Evolutionary conservation across 1,140 invertebrate species (phyloP).

Genomic region (Holcopasites calliopsidis): DNA sequence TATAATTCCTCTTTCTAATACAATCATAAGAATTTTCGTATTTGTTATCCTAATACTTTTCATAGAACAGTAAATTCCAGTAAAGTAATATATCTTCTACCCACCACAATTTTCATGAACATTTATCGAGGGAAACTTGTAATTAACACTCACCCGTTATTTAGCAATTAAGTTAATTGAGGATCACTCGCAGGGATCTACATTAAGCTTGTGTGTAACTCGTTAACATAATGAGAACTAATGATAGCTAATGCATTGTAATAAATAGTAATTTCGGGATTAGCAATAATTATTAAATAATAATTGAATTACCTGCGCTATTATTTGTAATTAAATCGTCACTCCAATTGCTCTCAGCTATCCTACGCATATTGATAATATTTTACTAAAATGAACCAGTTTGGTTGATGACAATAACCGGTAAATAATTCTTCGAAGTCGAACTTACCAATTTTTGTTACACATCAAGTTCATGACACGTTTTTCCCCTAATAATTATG

Average conservation of each 20-base stretch:
- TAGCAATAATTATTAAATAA: neutral
- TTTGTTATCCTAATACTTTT: too few relatives aligned
- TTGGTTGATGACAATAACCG: too few relatives aligned
- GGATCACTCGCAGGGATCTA: neutral
- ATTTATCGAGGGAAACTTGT: neutral
- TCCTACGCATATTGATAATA: too few relatives aligned
- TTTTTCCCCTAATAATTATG: too few relatives aligned
- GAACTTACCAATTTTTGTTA: too few relatives aligned
- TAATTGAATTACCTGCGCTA: neutral
- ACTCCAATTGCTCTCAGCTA: neutral
- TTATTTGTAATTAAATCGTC: neutral
- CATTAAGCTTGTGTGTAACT: neutral
- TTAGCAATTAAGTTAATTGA: constrained; percentile 13
- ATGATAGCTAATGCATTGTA: neutral
- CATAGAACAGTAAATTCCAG: too few relatives aligned
- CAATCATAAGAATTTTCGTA: too few relatives aligned
- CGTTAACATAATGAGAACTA: constrained; percentile 24
- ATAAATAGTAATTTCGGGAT: neutral
- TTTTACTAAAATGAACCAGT: too few relatives aligned
- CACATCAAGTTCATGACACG: too few relatives aligned
- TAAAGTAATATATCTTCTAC: neutral
- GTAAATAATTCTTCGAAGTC: too few relatives aligned
- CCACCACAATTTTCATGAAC: too few relatives aligned
- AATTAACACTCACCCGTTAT: neutral
- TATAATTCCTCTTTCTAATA: too few relatives aligned